A percentile compares a stretch with the other conserved stretches of the same genome.
These are phyloP conservation scores for Xylocopa sonorina DNA, from an alignment of 1,140 invertebrate species.

Conservation along the genomic window DNA sequence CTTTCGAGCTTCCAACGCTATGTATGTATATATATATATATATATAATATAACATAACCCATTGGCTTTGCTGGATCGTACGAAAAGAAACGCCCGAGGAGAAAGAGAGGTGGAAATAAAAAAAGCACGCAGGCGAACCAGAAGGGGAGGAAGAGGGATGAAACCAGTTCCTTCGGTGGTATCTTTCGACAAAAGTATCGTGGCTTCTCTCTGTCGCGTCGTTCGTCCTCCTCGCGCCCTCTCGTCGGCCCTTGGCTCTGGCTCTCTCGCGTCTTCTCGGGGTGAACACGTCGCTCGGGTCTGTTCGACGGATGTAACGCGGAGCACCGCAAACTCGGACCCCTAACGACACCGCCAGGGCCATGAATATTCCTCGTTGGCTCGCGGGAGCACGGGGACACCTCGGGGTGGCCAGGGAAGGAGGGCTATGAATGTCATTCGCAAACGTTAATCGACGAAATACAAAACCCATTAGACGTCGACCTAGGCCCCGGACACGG, in stretches of 20 bases:
- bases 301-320: background rate
- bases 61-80: slow-evolving; percentile 29
- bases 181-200: slow-evolving; percentile 56
- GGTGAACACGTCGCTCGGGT: background rate
- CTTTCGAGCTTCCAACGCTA: slow-evolving; percentile 19
- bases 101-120: slow-evolving; percentile 1
- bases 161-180: slow-evolving; percentile 70
- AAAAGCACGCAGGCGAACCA: slow-evolving; percentile 1
- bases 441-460: slow-evolving; percentile 73
- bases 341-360: background rate
- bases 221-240: slow-evolving; percentile 1
- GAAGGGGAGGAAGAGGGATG: slow-evolving; percentile 48
- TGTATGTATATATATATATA: too few species aligned
- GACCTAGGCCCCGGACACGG: slow-evolving; percentile 14
- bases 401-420: slow-evolving; percentile 8
- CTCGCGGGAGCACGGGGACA: slow-evolving; percentile 8
- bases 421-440: slow-evolving; percentile 69
- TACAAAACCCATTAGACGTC: slow-evolving; percentile 69
- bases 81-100: slow-evolving; percentile 14
- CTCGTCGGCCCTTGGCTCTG: background rate
- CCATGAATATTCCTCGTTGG: slow-evolving; percentile 62
- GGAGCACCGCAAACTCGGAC: slow-evolving; percentile 31
- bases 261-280: slow-evolving; percentile 33
- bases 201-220: slow-evolving; percentile 6
- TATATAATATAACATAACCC: too few species aligned